These are phyloP conservation scores for Clinocottus analis DNA, from an alignment of 2,113 vertebrate species.

Conservation along the genomic window DNA sequence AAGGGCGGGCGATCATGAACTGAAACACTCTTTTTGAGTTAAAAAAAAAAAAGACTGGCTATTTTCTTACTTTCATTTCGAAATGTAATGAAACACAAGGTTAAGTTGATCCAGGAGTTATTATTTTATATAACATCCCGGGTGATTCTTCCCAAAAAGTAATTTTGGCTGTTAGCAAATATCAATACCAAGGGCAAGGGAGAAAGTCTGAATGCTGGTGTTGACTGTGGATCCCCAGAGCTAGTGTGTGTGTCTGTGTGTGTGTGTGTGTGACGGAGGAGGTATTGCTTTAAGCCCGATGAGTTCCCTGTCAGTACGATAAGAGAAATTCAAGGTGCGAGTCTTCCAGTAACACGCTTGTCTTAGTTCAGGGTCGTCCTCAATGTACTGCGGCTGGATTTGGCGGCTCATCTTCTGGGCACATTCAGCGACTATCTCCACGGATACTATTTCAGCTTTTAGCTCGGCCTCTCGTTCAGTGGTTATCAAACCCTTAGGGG, in stretches of 20 bases:
- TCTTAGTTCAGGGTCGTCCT: conserved; percentile 19
- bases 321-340: conserved; percentile 1
- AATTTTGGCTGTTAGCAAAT: conserved; percentile 80
- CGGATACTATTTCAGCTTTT: conserved; percentile 12
- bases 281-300: conserved; percentile 56
- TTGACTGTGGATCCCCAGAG: conserved; percentile 72
- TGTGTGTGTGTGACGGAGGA: conserved; percentile 33
- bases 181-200: conserved; percentile 74
- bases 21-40: conserved; percentile 12
- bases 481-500: too few species aligned
- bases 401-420: neutral
- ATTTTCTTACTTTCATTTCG: conserved; percentile 73
- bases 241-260: too few species aligned
- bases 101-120: conserved; percentile 74
- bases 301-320: conserved; percentile 24
- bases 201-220: conserved; percentile 65
- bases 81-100: conserved; percentile 73
- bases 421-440: neutral
- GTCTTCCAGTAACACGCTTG: neutral
- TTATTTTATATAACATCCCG: conserved; percentile 76
- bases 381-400: neutral
- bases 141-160: conserved; percentile 73
- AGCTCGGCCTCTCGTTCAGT: neutral
- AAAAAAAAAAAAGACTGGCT: conserved; percentile 9
- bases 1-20: conserved; percentile 31